phyloP scores from a whole-genome alignment of 2,797 vertebrate genomes.

The Notamacropus eugenii region DNA sequence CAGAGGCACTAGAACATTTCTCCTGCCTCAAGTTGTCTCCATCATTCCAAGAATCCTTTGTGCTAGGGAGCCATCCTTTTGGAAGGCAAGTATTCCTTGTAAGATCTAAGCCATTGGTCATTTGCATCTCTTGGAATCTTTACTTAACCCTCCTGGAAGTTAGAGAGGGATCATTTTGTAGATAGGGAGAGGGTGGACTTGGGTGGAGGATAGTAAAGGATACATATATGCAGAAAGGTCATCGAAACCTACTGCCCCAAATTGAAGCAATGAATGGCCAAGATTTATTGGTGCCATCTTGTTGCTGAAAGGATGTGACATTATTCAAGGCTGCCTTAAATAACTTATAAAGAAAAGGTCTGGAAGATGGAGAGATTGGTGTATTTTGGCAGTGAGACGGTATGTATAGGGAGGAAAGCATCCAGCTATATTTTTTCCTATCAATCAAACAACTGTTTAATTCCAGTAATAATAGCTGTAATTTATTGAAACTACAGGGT shows the following conservation, averaged over 20 bases:
- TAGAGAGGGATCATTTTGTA: neutral
- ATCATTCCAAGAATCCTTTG: neutral
- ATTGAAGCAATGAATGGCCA: neutral
- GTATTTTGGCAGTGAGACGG: slow-evolving; percentile 38
- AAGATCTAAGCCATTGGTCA: neutral
- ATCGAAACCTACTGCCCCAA: neutral
- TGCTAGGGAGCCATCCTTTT: neutral
- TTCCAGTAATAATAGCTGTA: slow-evolving; percentile 52
- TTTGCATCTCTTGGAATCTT: neutral
- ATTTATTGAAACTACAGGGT: slow-evolving; percentile 63
- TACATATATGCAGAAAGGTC: neutral
- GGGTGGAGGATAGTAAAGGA: neutral
- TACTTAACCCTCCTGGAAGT: neutral
- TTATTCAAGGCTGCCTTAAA: slow-evolving; percentile 53
- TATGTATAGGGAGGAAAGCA: slow-evolving; percentile 42
- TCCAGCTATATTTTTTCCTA: slow-evolving; percentile 61
- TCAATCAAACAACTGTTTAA: slow-evolving; percentile 46
- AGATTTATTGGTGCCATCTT: slow-evolving; percentile 25
- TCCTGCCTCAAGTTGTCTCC: neutral
- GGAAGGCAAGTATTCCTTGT: neutral
- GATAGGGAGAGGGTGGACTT: neutral
- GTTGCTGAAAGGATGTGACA: slow-evolving; percentile 26
- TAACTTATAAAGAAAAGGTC: slow-evolving; percentile 51
- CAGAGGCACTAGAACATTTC: neutral
- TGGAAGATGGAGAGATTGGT: slow-evolving; percentile 45